Percentiles rank a stretch among this genome's conserved stretches.
Evolutionary conservation across 92 coral and sea anemone species (phyloP).

Genomic region (Zoanthus solanderi): DNA sequence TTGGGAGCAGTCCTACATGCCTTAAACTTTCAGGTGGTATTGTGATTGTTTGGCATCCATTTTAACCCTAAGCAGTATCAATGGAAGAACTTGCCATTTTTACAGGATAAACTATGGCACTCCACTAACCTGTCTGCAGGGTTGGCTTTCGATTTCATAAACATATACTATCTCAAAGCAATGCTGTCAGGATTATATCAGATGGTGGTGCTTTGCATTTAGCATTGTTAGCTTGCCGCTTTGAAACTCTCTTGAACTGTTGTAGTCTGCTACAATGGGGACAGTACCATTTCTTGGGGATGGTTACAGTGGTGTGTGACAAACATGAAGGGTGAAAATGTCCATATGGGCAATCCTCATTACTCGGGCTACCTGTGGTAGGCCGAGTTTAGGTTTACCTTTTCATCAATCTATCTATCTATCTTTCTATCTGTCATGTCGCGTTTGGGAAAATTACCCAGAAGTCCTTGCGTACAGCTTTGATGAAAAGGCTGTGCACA

Average conservation of each 20-base stretch:
- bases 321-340: conserved; percentile 66
- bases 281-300: conserved; percentile 66
- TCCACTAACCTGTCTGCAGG: conserved; percentile 57
- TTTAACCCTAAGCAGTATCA: conserved; percentile 60
- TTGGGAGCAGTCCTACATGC: conserved; percentile 2
- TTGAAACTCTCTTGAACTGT: conserved; percentile 41
- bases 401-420: no score
- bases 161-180: not conserved
- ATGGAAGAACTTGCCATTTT: conserved; percentile 61
- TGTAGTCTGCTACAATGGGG: conserved; percentile 64
- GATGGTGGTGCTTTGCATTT: conserved; percentile 33
- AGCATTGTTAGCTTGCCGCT: not conserved
- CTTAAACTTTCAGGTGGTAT: conserved; percentile 65
- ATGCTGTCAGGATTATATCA: not conserved
- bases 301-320: conserved; percentile 38
- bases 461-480: no score
- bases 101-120: conserved; percentile 58
- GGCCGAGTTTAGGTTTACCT: no score
- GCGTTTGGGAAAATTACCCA: no score
- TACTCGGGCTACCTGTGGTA: not conserved
- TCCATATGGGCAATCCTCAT: conserved; percentile 57
- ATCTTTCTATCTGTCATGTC: no score
- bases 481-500: no score
- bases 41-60: conserved; percentile 60
- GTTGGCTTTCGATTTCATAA: conserved; percentile 36